These are phyloP conservation scores for Trogon surrucura DNA, from an alignment of 2,113 vertebrate genomes.

Conservation along the genomic window DNA sequence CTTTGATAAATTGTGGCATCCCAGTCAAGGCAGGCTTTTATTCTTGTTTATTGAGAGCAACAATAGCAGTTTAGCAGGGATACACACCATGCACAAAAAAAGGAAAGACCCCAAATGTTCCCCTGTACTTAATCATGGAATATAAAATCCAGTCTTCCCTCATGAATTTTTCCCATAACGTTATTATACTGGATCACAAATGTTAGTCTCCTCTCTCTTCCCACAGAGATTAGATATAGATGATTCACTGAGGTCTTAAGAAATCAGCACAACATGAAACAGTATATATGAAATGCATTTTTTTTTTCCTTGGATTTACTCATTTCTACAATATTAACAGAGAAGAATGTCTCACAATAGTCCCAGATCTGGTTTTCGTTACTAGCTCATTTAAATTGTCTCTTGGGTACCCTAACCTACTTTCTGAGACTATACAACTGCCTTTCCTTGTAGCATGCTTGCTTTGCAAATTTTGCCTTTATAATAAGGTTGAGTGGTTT, in stretches of 20 bases:
- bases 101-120: neutral
- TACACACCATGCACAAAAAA: neutral
- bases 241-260: neutral
- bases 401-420: slow-evolving; percentile 59
- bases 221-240: neutral
- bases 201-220: neutral
- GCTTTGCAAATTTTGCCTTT: slow-evolving; percentile 18
- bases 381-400: slow-evolving; percentile 50
- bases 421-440: slow-evolving; percentile 32
- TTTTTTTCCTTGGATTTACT: neutral
- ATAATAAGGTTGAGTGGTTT: slow-evolving; percentile 8
- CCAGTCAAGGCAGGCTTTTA: neutral
- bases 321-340: neutral
- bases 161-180: neutral
- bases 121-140: neutral
- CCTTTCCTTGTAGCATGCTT: neutral
- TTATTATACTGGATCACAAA: neutral
- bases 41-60: neutral
- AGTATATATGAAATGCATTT: neutral
- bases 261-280: neutral
- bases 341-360: slow-evolving; percentile 12
- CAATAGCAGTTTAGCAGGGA: neutral
- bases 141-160: neutral
- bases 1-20: neutral
- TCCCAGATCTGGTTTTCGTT: slow-evolving; percentile 55